Evolutionary conservation across 92 coral and sea anemone genomes (phyloP).

Genomic region (Siderastrea siderea): DNA sequence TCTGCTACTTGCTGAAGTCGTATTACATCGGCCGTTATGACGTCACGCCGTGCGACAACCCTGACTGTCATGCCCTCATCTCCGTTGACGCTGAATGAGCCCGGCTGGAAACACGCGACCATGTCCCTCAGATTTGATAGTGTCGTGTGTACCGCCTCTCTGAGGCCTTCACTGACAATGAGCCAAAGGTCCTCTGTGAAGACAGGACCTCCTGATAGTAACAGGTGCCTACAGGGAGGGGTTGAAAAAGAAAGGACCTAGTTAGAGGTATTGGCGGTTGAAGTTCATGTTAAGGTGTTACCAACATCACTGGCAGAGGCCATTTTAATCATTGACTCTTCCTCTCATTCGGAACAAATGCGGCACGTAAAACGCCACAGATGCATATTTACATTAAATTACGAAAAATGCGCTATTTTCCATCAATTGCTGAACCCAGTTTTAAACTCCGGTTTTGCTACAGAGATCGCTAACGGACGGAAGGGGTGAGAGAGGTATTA

Average conservation of each 20-base stretch:
- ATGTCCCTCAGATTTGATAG: constrained; percentile 89
- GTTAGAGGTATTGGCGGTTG: neutral
- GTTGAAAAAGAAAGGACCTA: neutral
- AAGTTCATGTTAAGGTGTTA: neutral
- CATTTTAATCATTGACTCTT: neutral
- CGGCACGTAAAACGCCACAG: no score
- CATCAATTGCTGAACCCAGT: no score
- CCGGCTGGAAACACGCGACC: constrained; percentile 96
- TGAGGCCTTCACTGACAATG: constrained; percentile 95
- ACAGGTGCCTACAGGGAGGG: constrained; percentile 74
- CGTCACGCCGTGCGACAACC: constrained; percentile 95
- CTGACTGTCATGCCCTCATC: constrained; percentile 97
- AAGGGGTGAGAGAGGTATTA: no score
- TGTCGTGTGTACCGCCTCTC: constrained; percentile 94
- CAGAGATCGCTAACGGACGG: no score
- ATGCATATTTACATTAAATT: no score
- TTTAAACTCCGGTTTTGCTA: no score
- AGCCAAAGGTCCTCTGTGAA: constrained; percentile 99
- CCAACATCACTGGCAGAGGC: no score
- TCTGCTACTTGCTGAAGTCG: constrained; percentile 97
- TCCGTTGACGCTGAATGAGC: constrained; percentile 93
- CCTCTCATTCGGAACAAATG: neutral
- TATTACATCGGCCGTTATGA: constrained; percentile 84
- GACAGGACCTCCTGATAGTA: constrained; percentile 95
- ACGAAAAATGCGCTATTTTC: no score